Evolutionary conservation across 2,113 vertebrate genomes (phyloP).

Genomic region (Coptodon bakossiorum): DNA sequence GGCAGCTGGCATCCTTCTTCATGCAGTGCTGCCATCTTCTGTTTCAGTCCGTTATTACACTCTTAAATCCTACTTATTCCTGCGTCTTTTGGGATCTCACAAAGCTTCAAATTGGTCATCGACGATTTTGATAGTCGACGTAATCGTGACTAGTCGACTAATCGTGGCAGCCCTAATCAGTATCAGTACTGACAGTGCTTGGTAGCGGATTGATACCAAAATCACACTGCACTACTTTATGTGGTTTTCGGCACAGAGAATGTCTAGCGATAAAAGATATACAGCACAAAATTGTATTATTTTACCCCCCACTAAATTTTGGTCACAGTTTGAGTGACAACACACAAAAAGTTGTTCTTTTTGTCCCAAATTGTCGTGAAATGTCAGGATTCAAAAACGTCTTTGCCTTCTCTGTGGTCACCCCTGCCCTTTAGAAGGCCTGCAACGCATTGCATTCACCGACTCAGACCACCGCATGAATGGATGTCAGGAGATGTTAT

Average conservation of each 20-base stretch:
- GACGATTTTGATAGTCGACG: too few relatives aligned
- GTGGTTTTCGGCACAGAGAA: neutral
- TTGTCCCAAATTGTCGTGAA: conserved; percentile 17
- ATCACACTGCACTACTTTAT: neutral
- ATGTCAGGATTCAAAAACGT: conserved; percentile 31
- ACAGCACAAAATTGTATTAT: neutral
- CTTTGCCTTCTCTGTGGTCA: conserved; percentile 16
- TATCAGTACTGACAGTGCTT: neutral
- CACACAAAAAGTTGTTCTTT: neutral
- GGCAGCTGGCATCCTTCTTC: too few relatives aligned
- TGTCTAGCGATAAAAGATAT: neutral
- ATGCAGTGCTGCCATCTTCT: too few relatives aligned
- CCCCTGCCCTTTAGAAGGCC: conserved; percentile 44
- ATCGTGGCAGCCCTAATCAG: neutral
- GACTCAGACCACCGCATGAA: conserved; percentile 31
- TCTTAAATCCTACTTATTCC: too few relatives aligned
- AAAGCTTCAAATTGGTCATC: too few relatives aligned
- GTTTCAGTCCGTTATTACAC: too few relatives aligned
- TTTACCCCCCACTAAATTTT: neutral
- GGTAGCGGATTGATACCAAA: neutral
- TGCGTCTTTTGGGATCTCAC: too few relatives aligned
- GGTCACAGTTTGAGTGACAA: neutral
- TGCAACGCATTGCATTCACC: neutral
- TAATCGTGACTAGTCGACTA: too few relatives aligned
- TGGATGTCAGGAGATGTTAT: conserved; percentile 58